Evolutionary conservation across 2,797 vertebrate species (phyloP).

Genomic region (Gouania willdenowi): DNA sequence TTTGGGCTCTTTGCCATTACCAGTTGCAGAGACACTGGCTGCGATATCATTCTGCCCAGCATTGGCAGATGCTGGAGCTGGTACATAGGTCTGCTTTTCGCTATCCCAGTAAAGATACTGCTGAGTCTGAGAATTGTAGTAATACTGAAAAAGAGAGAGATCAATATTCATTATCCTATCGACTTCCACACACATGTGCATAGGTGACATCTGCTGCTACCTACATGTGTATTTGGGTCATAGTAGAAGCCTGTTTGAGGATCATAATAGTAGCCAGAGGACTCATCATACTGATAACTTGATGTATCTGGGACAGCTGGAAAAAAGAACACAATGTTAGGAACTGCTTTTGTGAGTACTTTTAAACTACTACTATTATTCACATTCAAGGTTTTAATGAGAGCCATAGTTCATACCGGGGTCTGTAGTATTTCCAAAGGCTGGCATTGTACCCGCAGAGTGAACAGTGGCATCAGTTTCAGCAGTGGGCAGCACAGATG

Average conservation of each 20-base stretch:
- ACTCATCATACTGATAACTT: constrained; percentile 96
- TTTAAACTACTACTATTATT: too few species aligned
- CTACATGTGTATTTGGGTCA: constrained; percentile 92
- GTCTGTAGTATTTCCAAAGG: constrained; percentile 32
- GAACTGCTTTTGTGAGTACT: too few species aligned
- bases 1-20: constrained; percentile 79
- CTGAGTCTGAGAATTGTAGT: constrained; percentile 96
- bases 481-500: constrained; percentile 30
- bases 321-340: not conserved
- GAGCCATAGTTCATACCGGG: not conserved
- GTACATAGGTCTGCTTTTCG: constrained; percentile 91
- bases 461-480: constrained; percentile 23
- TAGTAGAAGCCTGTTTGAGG: constrained; percentile 94
- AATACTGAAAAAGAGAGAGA: constrained; percentile 94
- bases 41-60: constrained; percentile 42
- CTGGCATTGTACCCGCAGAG: constrained; percentile 14
- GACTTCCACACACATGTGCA: not conserved
- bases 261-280: constrained; percentile 97
- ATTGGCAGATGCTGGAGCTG: constrained; percentile 69
- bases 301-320: constrained; percentile 90
- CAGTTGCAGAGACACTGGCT: constrained; percentile 43
- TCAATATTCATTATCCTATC: too few species aligned
- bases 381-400: not conserved
- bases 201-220: not conserved
- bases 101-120: constrained; percentile 98